phyloP scores from a whole-genome alignment of 2,888 invertebrate genomes.

The Bellardia bayeri region DNA sequence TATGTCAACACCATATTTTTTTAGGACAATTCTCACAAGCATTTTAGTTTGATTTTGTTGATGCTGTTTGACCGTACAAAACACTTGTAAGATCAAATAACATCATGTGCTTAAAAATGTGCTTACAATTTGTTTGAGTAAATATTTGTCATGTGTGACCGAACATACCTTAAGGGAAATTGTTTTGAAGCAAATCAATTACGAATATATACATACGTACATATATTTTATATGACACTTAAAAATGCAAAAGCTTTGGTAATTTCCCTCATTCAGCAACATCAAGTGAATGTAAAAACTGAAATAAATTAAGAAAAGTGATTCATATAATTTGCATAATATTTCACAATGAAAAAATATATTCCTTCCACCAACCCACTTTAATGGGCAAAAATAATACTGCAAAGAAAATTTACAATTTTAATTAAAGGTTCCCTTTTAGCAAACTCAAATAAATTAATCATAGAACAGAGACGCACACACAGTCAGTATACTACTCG shows the following conservation, averaged over 20 bases:
- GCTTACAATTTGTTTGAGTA: no score
- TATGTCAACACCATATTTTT: no score
- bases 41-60: no score
- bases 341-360: constrained; percentile 13
- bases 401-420: constrained; percentile 66
- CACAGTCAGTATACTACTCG: neutral
- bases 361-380: neutral
- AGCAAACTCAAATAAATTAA: constrained; percentile 36
- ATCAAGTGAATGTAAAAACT: neutral
- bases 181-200: no score
- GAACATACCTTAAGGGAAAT: no score
- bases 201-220: neutral
- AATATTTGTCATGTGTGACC: no score
- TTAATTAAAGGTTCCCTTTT: constrained; percentile 78
- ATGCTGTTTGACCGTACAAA: no score
- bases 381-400: constrained; percentile 18
- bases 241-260: neutral
- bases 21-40: no score
- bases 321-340: constrained; percentile 64
- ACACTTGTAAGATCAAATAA: no score
- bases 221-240: neutral
- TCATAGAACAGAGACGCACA: neutral
- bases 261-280: neutral
- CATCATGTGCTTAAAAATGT: no score
- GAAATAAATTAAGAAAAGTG: constrained; percentile 47